These are phyloP conservation scores for Takifugu ocellatus DNA, from an alignment of 2,797 vertebrate species.

Conservation along the genomic window DNA sequence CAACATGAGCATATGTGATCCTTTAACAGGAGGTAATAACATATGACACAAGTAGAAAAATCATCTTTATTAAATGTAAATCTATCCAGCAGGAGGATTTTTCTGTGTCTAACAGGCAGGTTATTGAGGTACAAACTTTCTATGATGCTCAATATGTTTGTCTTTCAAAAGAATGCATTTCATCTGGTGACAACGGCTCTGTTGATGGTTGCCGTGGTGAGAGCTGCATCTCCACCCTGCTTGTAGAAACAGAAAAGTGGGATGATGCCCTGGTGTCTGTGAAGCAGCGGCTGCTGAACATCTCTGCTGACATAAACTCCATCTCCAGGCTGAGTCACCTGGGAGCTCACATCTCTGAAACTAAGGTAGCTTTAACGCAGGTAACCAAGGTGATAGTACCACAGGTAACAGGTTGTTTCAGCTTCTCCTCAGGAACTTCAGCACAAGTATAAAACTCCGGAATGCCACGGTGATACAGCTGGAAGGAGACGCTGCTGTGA, in stretches of 20 bases:
- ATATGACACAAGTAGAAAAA: background rate
- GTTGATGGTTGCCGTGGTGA: slow-evolving; percentile 32
- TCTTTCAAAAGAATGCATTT: slow-evolving; percentile 75
- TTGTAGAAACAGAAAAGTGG: slow-evolving; percentile 71
- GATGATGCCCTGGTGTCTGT: slow-evolving; percentile 60
- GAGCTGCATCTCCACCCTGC: slow-evolving; percentile 75
- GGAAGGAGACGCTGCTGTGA: slow-evolving; percentile 65
- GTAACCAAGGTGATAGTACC: background rate
- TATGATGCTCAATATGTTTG: too few species aligned
- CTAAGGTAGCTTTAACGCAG: slow-evolving; percentile 67
- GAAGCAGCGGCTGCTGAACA: slow-evolving; percentile 70
- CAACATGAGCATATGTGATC: slow-evolving; percentile 69
- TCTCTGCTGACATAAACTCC: slow-evolving; percentile 33
- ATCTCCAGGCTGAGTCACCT: slow-evolving; percentile 67
- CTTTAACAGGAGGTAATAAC: slow-evolving; percentile 79
- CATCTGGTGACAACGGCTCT: slow-evolving; percentile 77
- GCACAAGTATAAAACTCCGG: slow-evolving; percentile 58
- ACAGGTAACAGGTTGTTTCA: slow-evolving; percentile 40
- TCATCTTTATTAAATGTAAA: background rate
- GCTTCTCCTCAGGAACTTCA: slow-evolving; percentile 67
- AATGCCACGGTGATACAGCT: slow-evolving; percentile 66
- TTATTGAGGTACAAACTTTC: too few species aligned
- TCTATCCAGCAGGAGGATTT: background rate
- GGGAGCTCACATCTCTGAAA: slow-evolving; percentile 67
- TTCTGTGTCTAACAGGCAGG: too few species aligned